Percentiles rank a stretch among this genome's conserved stretches.
Conservation (phyloP, 2,888 invertebrate species). For the Polylopha cassiicola region DNA sequence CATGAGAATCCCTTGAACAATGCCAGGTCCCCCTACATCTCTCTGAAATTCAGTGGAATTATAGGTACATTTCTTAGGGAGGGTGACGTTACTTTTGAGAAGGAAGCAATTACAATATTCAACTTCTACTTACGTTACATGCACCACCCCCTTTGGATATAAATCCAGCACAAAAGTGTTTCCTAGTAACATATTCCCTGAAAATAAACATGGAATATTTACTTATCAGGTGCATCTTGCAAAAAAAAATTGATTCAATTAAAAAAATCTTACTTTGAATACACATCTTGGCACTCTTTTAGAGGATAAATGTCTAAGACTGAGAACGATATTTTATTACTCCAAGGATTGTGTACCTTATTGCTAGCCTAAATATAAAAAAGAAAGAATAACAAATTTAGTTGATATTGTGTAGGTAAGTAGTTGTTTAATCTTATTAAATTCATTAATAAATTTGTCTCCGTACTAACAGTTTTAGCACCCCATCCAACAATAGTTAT, state of each 20-base stretch:
- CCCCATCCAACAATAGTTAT: slow-evolving; percentile 62
- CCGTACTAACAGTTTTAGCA: slow-evolving; percentile 46
- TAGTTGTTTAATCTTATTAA: too few relatives aligned
- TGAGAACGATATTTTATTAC: slow-evolving; percentile 40
- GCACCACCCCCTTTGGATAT: slow-evolving; percentile 56
- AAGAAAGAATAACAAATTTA: not conserved
- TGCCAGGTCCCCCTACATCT: slow-evolving; percentile 60
- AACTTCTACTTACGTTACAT: slow-evolving; percentile 61
- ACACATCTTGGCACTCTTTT: slow-evolving; percentile 48
- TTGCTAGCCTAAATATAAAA: slow-evolving; percentile 37
- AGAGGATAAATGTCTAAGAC: slow-evolving; percentile 46
- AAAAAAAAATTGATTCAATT: slow-evolving; percentile 2
- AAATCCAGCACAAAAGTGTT: slow-evolving; percentile 60
- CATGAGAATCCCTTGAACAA: slow-evolving; percentile 39
- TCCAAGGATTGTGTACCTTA: slow-evolving; percentile 35
- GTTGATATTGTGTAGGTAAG: slow-evolving; percentile 18
- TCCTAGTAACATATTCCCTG: slow-evolving; percentile 49
- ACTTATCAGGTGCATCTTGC: too few relatives aligned
- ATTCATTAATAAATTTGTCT: too few relatives aligned
- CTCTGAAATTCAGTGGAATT: too few relatives aligned
- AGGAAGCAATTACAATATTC: too few relatives aligned
- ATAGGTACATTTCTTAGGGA: too few relatives aligned
- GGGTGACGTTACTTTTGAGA: too few relatives aligned
- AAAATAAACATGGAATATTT: slow-evolving; percentile 24
- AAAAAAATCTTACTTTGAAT: slow-evolving; percentile 41